Evolutionary conservation across 2,113 vertebrate genomes (phyloP).

Genomic region (Calidris pygmaea): DNA sequence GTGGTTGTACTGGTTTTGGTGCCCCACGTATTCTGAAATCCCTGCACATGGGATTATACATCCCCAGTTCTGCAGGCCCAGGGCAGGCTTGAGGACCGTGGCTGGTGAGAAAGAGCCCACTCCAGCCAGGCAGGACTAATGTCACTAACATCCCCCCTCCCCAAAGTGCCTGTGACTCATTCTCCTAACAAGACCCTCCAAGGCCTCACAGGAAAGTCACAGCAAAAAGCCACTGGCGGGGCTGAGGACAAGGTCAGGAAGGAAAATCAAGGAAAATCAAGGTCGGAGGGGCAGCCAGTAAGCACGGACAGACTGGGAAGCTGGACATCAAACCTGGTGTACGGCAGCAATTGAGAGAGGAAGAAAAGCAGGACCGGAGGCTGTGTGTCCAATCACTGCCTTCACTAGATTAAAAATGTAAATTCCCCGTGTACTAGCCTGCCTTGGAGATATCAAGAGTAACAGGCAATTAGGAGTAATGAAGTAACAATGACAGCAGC

Average conservation of each 20-base stretch:
- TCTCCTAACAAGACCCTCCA: neutral
- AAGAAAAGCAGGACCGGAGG: slow-evolving; percentile 9
- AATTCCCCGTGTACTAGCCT: neutral
- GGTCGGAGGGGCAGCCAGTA: neutral
- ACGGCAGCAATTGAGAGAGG: neutral
- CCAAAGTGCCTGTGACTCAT: neutral
- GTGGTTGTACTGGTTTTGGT: neutral
- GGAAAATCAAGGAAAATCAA: neutral
- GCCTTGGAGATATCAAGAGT: neutral
- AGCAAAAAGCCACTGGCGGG: neutral
- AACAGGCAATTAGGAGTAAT: slow-evolving; percentile 15
- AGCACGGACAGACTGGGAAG: neutral
- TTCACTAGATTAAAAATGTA: slow-evolving; percentile 35
- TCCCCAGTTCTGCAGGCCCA: neutral
- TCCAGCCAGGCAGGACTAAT: neutral
- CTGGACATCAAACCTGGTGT: neutral
- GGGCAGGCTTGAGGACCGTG: neutral
- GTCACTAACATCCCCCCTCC: neutral
- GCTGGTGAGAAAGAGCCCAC: neutral
- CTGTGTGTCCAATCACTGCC: neutral
- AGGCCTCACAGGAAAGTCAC: neutral
- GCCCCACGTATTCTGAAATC: neutral
- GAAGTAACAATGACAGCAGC: neutral
- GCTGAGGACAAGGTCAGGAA: neutral
- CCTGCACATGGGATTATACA: neutral